These are phyloP conservation scores for Urosaurus nigricauda DNA, from an alignment of 2,797 vertebrate genomes.

Conservation along the genomic window DNA sequence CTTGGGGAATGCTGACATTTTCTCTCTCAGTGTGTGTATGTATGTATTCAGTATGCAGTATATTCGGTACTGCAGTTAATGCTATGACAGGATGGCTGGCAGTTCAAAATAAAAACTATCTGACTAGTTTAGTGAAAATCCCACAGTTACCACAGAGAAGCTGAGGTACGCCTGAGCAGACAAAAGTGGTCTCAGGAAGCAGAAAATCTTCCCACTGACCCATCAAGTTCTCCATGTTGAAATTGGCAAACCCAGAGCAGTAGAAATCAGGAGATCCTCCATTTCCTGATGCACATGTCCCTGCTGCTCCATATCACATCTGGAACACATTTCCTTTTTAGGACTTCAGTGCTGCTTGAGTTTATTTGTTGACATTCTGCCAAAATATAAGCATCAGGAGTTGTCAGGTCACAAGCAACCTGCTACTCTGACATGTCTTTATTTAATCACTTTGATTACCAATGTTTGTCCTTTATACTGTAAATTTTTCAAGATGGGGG, in stretches of 20 bases:
- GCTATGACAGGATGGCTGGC: not conserved
- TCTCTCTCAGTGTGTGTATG: not conserved
- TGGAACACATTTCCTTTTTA: slow-evolving; percentile 37
- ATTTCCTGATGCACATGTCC: slow-evolving; percentile 14
- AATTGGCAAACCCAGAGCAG: slow-evolving; percentile 13
- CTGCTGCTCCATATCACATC: slow-evolving; percentile 28
- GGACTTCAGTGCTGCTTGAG: not conserved
- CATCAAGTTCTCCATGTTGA: slow-evolving; percentile 13
- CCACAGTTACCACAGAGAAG: not conserved
- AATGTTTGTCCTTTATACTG: not conserved
- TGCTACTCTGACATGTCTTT: not conserved
- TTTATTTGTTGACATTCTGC: slow-evolving; percentile 10
- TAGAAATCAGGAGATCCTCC: slow-evolving; percentile 1
- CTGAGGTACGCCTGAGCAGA: not conserved
- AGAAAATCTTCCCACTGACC: not conserved
- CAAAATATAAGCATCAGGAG: not conserved
- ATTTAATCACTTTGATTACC: not conserved
- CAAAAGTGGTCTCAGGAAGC: not conserved
- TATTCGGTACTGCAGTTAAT: not conserved
- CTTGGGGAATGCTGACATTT: not conserved
- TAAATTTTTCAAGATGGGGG: not conserved
- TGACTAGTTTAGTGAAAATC: not conserved
- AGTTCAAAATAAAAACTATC: not conserved
- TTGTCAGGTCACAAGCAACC: not conserved
- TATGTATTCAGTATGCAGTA: not conserved